Evolutionary conservation across 2,113 vertebrate genomes (phyloP), one percentile per base, ranked within the genome.

Genomic region (Microtus ochrogaster): DNA sequence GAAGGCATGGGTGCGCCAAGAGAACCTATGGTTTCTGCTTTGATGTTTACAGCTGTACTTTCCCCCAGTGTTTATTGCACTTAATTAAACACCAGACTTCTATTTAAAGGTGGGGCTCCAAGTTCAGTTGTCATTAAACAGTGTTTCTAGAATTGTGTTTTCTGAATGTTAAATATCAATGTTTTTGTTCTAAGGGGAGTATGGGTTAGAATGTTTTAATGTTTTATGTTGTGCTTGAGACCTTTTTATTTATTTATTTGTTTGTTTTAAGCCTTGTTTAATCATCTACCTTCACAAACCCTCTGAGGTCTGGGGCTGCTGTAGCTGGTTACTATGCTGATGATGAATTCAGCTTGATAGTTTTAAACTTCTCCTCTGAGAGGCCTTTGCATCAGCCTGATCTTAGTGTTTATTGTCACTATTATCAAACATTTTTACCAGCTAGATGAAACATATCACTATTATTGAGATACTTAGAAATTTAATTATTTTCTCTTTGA

Each of bases 111-210:
- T 98, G 52, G 24, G 14, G n/a, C 14, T 89, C 66, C 90, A 96
- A 74, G 96, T 91, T 89, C 76, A 9, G 41, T 65, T 97, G 82
- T 95, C 36, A 17, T 92, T 96, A 55, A 97, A 72, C 89, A 90
- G 79, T 87, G 14, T 49, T 84, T 94, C 94, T 90, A 39, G 83
- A 97, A 95, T 94, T 89, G 73, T 79, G 79, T 93, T 96, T 81
- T 97, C 65, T 97, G 70, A 89, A 79, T 89, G 78, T 70, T 93
- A 92, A 95, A 36, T 93, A 88, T 95, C 97, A 96, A 95, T 94
- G 90, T 97, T 95, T 94, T 52, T 52, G 39, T 91, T 97, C 93
- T 44, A 84, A 96, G 77, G 39, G 86, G 47, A 87, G 79, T 61
- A 28, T 82, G 22, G 82, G 91, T 79, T 72, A 81, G 77, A 93